Conservation (phyloP, 2,888 invertebrate species). For the Leptopilina syphax region DNA sequence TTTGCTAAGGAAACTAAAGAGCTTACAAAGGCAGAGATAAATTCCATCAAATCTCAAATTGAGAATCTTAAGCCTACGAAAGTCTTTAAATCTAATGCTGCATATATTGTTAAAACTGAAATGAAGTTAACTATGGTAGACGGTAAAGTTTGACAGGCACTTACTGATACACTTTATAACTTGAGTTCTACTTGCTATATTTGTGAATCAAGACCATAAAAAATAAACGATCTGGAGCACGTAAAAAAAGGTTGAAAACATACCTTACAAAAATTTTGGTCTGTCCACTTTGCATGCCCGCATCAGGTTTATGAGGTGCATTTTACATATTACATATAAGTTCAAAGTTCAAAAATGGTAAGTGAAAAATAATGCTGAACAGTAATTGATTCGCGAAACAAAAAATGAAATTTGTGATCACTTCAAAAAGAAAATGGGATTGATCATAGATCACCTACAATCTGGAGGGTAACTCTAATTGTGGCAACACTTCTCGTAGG, state of each 20-base stretch:
- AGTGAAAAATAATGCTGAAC: no score
- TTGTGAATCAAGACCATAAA: neutral
- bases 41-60: neutral
- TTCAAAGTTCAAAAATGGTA: no score
- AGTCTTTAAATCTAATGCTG: neutral
- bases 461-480: neutral
- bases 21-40: neutral
- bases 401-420: neutral
- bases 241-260: neutral
- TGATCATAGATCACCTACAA: neutral
- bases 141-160: neutral
- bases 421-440: neutral
- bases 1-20: neutral
- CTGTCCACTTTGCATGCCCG: neutral
- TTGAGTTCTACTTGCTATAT: neutral
- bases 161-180: neutral
- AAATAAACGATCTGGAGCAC: neutral
- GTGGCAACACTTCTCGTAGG: no score
- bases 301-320: neutral
- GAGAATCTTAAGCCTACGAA: neutral
- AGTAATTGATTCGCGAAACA: neutral
- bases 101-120: neutral
- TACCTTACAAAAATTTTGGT: neutral
- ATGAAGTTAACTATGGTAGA: conserved; percentile 10
- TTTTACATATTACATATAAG: neutral